Evolutionary conservation across 2,113 vertebrate genomes (phyloP).

Genomic region (Dendropsophus ebraccatus): DNA sequence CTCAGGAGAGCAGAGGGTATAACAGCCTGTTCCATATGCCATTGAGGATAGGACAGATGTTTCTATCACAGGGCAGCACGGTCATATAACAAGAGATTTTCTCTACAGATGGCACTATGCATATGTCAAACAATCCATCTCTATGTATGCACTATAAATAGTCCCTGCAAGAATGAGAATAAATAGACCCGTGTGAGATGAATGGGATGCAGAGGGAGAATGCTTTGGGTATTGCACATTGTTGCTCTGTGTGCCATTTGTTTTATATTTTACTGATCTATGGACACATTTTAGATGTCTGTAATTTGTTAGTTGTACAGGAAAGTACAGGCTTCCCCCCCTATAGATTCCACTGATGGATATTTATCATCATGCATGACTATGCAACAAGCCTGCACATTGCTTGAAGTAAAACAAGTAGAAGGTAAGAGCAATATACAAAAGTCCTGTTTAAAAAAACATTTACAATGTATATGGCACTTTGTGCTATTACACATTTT

Average conservation of each 20-base stretch:
- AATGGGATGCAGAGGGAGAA: not conserved
- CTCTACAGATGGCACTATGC: constrained; percentile 54
- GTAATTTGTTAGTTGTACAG: not conserved
- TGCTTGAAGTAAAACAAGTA: not conserved
- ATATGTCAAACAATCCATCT: constrained; percentile 49
- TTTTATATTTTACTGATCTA: not conserved
- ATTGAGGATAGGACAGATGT: constrained; percentile 52
- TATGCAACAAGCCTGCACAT: not conserved
- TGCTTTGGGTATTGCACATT: not conserved
- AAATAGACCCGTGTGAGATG: constrained; percentile 31
- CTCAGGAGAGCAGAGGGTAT: constrained; percentile 46
- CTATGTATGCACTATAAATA: constrained; percentile 52
- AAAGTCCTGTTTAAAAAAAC: not conserved
- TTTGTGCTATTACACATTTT: not conserved
- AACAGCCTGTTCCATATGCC: constrained; percentile 48
- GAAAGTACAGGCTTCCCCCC: not conserved
- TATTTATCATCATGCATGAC: not conserved
- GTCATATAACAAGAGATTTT: constrained; percentile 52
- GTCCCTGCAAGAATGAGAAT: constrained; percentile 15
- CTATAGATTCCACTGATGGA: not conserved
- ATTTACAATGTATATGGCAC: not conserved
- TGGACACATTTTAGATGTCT: not conserved
- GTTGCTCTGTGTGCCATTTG: not conserved
- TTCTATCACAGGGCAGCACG: constrained; percentile 25
- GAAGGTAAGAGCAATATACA: constrained; percentile 8